Percentiles rank a stretch among this genome's conserved stretches.
These are phyloP conservation scores for Mnemiopsis leidyi DNA, from an alignment of 37 sponge, comb jelly and placozoan species.

Conservation along the genomic window DNA sequence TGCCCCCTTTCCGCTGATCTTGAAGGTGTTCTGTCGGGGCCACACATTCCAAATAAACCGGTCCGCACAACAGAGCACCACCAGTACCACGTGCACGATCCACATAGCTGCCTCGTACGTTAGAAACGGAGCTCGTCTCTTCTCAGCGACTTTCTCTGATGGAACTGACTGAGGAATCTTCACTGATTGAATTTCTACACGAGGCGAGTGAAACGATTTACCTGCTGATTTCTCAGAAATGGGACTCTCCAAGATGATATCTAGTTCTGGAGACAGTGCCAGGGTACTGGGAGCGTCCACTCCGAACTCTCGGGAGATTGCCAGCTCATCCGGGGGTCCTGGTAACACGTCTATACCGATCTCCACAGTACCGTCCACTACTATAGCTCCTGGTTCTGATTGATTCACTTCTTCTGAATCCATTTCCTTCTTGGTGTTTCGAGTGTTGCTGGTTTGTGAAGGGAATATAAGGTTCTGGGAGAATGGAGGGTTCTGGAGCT, in stretches of 20 bases:
- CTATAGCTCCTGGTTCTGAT: neutral
- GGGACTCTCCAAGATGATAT: neutral
- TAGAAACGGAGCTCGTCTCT: neutral
- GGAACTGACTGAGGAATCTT: neutral
- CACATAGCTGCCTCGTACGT: neutral
- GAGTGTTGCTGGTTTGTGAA: no score
- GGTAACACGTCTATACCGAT: neutral
- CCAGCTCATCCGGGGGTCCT: neutral
- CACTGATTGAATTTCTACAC: neutral
- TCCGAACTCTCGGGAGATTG: neutral
- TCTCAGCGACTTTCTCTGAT: neutral
- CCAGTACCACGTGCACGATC: neutral
- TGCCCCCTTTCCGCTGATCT: neutral
- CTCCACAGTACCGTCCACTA: neutral
- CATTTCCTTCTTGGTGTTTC: no score
- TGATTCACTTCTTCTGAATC: no score
- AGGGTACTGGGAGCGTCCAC: neutral
- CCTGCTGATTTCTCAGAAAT: neutral
- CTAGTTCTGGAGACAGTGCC: neutral
- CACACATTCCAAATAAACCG: neutral
- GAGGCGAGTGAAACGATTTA: neutral
- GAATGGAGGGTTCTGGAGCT: no score
- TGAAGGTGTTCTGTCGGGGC: constrained; percentile 30
- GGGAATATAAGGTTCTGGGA: no score
- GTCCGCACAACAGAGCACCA: neutral